A percentile compares a stretch with the other conserved stretches of the same genome.
These are phyloP conservation scores for Arctia plantaginis DNA, from an alignment of 2,888 invertebrate species.

Conservation along the genomic window DNA sequence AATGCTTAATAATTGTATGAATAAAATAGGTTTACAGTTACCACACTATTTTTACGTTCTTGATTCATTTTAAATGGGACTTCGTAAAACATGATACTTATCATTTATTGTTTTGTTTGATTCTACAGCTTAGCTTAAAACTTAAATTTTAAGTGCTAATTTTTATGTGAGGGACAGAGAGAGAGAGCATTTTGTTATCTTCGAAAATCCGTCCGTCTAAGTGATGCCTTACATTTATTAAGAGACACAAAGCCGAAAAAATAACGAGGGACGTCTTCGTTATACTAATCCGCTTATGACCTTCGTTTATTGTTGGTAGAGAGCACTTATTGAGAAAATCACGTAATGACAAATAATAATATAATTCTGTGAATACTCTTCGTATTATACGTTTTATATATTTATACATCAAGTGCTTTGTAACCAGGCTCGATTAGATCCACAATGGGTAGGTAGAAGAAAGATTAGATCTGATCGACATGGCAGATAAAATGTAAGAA, in stretches of 20 bases:
- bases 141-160: too few relatives aligned
- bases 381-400: background rate
- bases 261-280: conserved; percentile 38
- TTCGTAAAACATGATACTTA: too few relatives aligned
- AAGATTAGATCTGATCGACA: background rate
- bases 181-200: background rate
- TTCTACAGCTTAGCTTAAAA: too few relatives aligned
- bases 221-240: conserved; percentile 13
- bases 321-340: conserved; percentile 40
- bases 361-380: background rate
- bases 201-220: background rate
- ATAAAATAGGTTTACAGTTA: conserved; percentile 21
- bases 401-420: background rate
- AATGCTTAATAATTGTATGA: conserved; percentile 30
- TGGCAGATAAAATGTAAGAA: background rate
- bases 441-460: background rate
- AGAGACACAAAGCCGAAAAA: conserved; percentile 28
- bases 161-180: too few relatives aligned
- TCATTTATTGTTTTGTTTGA: too few relatives aligned
- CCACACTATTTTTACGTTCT: conserved; percentile 22
- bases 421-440: background rate
- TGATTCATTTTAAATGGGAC: too few relatives aligned
- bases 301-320: conserved; percentile 48
- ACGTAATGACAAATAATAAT: conserved; percentile 7
- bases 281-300: conserved; percentile 53